A percentile compares a stretch with the other conserved stretches of the same genome.
Evolutionary conservation across 2,113 vertebrate species (phyloP).

Genomic region (Ascaphus truei): DNA sequence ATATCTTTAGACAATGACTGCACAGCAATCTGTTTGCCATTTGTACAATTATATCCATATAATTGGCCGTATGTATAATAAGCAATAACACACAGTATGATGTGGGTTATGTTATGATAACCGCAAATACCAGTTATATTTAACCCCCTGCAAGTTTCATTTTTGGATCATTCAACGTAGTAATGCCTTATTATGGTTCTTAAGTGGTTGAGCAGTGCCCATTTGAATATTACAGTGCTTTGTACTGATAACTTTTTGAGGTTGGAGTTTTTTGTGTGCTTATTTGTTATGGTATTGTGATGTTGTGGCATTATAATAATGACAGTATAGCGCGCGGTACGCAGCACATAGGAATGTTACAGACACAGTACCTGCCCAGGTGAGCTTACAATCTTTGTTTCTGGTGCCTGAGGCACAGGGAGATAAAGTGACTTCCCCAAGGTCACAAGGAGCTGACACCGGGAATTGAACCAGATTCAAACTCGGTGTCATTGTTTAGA

Average conservation of each 20-base stretch:
- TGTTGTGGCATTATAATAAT: no score
- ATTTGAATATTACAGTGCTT: neutral
- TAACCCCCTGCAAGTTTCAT: slow-evolving; percentile 12
- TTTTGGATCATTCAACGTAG: neutral
- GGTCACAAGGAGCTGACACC: no score
- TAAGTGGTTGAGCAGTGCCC: neutral
- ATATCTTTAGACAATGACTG: neutral
- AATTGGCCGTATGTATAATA: slow-evolving; percentile 25
- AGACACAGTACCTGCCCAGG: no score
- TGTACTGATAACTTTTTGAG: neutral
- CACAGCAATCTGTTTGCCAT: slow-evolving; percentile 9
- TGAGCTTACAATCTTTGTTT: no score
- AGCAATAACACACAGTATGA: neutral
- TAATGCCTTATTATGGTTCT: neutral
- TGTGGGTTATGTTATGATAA: neutral
- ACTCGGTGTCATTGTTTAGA: no score
- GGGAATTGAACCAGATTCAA: no score
- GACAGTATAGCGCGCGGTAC: no score
- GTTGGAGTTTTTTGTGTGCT: no score
- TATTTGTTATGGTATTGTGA: no score
- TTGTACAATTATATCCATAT: slow-evolving; percentile 2
- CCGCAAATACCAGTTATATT: neutral
- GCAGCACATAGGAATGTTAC: no score
- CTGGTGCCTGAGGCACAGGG: no score
- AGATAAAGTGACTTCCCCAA: no score